phyloP scores from a whole-genome alignment of 2,797 vertebrate species.

The Tenualosa ilisha region DNA sequence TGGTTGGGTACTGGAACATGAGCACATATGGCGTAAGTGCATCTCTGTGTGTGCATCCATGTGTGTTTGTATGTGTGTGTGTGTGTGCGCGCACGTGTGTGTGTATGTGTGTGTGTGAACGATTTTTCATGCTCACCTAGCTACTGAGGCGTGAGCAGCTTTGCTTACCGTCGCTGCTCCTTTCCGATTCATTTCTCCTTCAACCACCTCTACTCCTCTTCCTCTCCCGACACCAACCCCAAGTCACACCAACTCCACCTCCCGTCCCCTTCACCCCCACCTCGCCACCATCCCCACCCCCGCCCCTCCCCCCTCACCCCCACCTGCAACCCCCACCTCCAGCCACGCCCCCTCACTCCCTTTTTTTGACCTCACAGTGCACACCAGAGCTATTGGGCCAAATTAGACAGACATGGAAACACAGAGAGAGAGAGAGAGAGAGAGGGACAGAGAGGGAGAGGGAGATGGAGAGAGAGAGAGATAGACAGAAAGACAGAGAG shows the following conservation, averaged over 20 bases:
- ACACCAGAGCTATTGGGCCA: background rate
- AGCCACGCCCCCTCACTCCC: background rate
- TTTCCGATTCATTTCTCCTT: slow-evolving; percentile 60
- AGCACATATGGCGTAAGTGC: background rate
- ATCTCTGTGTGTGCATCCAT: background rate
- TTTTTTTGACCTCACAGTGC: background rate
- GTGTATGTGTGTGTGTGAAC: slow-evolving; percentile 12
- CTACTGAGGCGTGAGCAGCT: slow-evolving; percentile 48
- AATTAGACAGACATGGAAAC: background rate
- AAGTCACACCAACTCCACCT: background rate
- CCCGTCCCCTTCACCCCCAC: too few species aligned
- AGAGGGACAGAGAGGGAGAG: background rate
- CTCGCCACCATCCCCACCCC: background rate
- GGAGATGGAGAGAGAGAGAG: background rate
- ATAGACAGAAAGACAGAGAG: background rate
- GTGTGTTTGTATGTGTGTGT: background rate
- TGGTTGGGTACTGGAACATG: background rate
- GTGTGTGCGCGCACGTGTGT: background rate
- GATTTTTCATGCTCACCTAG: slow-evolving; percentile 48
- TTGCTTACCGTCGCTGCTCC: slow-evolving; percentile 56
- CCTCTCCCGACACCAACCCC: background rate
- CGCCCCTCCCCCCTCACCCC: background rate
- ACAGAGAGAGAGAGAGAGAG: background rate
- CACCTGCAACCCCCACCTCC: background rate
- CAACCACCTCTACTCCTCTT: slow-evolving; percentile 7